phyloP scores from a whole-genome alignment of 2,888 invertebrate species.

The Sarcophaga rosellei region DNA sequence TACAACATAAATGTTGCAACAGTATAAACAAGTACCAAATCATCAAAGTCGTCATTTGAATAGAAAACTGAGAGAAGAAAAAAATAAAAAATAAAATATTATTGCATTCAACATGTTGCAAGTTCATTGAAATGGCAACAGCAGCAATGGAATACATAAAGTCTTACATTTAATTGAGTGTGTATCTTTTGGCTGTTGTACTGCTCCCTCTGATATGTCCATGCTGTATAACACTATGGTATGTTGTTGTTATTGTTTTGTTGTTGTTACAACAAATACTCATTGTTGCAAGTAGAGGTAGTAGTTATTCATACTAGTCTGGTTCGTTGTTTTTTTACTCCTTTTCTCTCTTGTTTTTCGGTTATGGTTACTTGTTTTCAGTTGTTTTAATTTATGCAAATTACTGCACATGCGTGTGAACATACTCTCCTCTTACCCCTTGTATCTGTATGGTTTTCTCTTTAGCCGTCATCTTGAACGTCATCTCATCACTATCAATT shows the following conservation, averaged over 20 bases:
- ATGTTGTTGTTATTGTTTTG: constrained; percentile 15
- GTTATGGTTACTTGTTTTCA: constrained; percentile 42
- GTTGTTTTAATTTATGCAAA: constrained; percentile 70
- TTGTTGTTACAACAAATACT: constrained; percentile 16
- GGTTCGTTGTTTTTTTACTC: not conserved
- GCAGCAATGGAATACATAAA: constrained; percentile 8
- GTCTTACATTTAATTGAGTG: constrained; percentile 32
- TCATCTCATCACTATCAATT: not conserved
- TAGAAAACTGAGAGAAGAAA: constrained; percentile 9
- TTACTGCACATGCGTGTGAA: constrained; percentile 71
- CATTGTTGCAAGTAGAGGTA: constrained; percentile 31
- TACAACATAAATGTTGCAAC: constrained; percentile 30
- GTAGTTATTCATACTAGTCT: constrained; percentile 39
- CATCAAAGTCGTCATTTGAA: constrained; percentile 40
- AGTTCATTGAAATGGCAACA: constrained; percentile 61
- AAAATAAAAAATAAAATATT: constrained; percentile 1
- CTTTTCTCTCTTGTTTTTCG: constrained; percentile 6
- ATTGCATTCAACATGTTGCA: constrained; percentile 52
- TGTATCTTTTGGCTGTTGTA: constrained; percentile 19
- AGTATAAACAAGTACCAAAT: constrained; percentile 29
- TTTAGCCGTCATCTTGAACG: constrained; percentile 5
- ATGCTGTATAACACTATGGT: not conserved
- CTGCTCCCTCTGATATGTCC: not conserved
- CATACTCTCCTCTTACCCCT: constrained; percentile 56
- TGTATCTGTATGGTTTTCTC: not conserved